Evolutionary conservation across 2,888 invertebrate species (phyloP).

Genomic region (Oxystoma pomonae): DNA sequence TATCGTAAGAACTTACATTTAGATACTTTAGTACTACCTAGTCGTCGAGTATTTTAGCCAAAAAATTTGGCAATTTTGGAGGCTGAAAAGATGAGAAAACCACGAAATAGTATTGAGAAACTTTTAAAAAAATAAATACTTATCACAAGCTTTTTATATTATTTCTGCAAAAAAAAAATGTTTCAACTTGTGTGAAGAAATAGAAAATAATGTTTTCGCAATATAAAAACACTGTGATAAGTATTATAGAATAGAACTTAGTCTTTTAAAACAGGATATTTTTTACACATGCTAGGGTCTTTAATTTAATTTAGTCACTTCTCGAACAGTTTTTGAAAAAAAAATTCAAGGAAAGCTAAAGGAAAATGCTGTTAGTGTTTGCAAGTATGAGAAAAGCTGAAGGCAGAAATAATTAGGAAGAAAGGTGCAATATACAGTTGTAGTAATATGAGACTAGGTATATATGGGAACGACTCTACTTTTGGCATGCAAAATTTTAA

Average conservation of each 20-base stretch:
- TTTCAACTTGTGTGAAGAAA: constrained; percentile 15
- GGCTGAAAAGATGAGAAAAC: constrained; percentile 37
- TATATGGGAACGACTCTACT: too few species aligned
- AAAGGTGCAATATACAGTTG: too few species aligned
- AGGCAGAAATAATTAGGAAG: too few species aligned
- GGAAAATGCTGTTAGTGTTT: constrained; percentile 15
- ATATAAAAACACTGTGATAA: constrained; percentile 4
- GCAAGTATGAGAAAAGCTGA: too few species aligned
- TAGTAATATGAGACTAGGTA: too few species aligned
- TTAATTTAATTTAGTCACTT: not conserved
- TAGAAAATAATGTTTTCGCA: constrained; percentile 19
- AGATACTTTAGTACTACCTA: constrained; percentile 23
- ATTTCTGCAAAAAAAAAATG: too few species aligned
- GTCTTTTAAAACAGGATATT: not conserved
- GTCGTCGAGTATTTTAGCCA: constrained; percentile 39
- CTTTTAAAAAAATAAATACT: too few species aligned
- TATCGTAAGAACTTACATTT: constrained; percentile 15
- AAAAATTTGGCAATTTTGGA: constrained; percentile 39
- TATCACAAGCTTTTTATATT: too few species aligned
- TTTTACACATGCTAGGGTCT: not conserved
- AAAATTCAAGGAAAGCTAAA: constrained; percentile 9
- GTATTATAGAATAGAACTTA: not conserved
- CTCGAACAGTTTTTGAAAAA: not conserved
- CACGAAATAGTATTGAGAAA: constrained; percentile 16
- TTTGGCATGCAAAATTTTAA: too few species aligned